Percentiles rank a stretch among this genome's conserved stretches.
phyloP scores from a whole-genome alignment of 2,888 invertebrate genomes.

The Phyllotreta striolata region DNA sequence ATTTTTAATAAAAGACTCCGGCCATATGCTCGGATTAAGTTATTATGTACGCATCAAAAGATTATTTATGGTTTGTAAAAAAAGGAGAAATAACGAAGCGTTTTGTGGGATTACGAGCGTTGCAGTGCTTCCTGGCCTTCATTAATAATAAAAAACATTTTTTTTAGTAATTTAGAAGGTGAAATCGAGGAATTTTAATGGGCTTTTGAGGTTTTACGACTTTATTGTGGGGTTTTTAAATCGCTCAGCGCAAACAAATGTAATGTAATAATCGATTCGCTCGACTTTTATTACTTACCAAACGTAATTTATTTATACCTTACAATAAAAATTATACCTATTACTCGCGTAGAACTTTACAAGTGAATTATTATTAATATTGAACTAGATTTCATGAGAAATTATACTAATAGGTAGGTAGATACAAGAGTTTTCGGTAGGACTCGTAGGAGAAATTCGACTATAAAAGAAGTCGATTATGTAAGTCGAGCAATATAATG shows the following conservation, averaged over 20 bases:
- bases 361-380: too few species aligned
- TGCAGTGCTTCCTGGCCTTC: conserved; percentile 18
- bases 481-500: conserved; percentile 13
- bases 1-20: conserved; percentile 50
- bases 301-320: too few species aligned
- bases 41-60: conserved; percentile 48
- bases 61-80: conserved; percentile 45
- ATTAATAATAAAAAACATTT: conserved; percentile 32
- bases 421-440: too few species aligned
- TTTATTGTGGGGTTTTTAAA: conserved; percentile 10
- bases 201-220: conserved; percentile 25
- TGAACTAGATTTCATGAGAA: too few species aligned
- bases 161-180: conserved; percentile 27
- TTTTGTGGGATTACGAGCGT: conserved; percentile 30
- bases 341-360: too few species aligned
- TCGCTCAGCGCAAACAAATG: too few species aligned
- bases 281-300: too few species aligned
- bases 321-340: too few species aligned
- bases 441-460: too few species aligned
- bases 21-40: conserved; percentile 52
- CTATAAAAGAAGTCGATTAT: not conserved
- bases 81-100: conserved; percentile 40
- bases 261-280: too few species aligned
- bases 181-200: conserved; percentile 31
- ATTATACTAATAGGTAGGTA: too few species aligned